A percentile compares a stretch with the other conserved stretches of the same genome.
Conservation (phyloP, 2,113 vertebrate genomes). For the Heterotilapia buettikoferi region DNA sequence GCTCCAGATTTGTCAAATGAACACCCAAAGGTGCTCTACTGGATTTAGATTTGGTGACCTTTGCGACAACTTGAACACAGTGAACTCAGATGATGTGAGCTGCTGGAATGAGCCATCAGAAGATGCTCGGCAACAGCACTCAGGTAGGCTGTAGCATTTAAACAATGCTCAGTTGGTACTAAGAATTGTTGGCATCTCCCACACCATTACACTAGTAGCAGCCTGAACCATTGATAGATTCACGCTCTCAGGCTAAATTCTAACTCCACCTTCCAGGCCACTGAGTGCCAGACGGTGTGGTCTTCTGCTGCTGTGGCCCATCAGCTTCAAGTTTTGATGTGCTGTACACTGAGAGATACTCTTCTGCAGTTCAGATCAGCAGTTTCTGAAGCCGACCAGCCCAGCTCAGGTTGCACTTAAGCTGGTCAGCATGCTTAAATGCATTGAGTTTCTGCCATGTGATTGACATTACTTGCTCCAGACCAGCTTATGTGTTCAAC, state of each 20-base stretch:
- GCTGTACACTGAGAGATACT: not conserved
- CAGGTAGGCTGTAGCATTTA: not conserved
- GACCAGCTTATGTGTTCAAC: not conserved
- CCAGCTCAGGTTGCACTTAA: not conserved
- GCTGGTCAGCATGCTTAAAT: not conserved
- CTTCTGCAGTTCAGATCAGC: not conserved
- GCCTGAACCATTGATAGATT: not conserved
- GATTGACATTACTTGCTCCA: not conserved
- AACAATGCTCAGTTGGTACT: not conserved
- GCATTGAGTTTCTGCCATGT: not conserved
- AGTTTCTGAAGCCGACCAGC: not conserved
- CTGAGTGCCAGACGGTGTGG: not conserved
- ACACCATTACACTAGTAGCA: rapidly evolving
- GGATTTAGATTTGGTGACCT: not conserved
- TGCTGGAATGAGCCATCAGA: not conserved
- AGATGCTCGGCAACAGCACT: not conserved
- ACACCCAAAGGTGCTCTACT: not conserved
- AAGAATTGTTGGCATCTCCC: not conserved
- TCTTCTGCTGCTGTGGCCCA: not conserved
- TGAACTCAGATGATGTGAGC: not conserved
- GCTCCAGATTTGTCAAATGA: not conserved
- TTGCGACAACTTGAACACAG: not conserved
- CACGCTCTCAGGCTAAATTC: not conserved
- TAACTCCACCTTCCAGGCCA: rapidly evolving
- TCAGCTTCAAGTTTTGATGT: not conserved